Base-by-base conservation (phyloP, 2,113 vertebrate genomes). In the Vulpes vulpes region DNA sequence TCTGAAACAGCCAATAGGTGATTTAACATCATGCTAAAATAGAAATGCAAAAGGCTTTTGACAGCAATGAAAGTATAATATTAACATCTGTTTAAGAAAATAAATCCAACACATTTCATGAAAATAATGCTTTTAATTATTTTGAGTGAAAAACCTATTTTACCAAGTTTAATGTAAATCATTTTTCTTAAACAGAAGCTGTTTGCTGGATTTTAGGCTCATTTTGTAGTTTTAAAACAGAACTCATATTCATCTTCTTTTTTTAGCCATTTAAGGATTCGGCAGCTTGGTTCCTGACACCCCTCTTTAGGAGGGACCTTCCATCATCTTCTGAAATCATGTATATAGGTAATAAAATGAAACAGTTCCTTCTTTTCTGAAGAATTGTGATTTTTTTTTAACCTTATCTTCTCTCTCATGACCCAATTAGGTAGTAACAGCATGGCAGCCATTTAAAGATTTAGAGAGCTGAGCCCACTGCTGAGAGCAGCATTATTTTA, bases 61-160 rank as follows among this genome's bases (percentile, higher is more conserved):
- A 49, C 43, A 17, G 51, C 38, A 15, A 5, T 3, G n/a, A n/a
- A 38, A 3, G 32, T 27, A 3, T 79, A 10, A 90, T 23, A 90
- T 8, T 79, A 65, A 51, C 35, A 64, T 14, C 62, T 30, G 0
- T 25, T 27, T 27, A 96, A 86, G 84, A 98, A 91, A 97, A 64
- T 5, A 92, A 94, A 62, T 38, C 82, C 4, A 1, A 95, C 57
- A 93, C 15, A 74, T 9, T 78, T 97, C 93, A 83, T 74, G 96
- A 98, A 98, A 96, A 93, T 71, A 78, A 53, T 71, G 53, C 95
- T 43, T 98, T 99, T 98, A 96, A 97, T 98, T 91, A 92, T 71
- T 83, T 93, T 90, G 80, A 49, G 96, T 35, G 53, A 97, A 38
- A 91, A 15, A 9, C 7, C 16, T 10, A 27, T 80, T 53, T 96